Evolutionary conservation across 2,113 vertebrate genomes (phyloP).

Genomic region (Brachirus orientalis): DNA sequence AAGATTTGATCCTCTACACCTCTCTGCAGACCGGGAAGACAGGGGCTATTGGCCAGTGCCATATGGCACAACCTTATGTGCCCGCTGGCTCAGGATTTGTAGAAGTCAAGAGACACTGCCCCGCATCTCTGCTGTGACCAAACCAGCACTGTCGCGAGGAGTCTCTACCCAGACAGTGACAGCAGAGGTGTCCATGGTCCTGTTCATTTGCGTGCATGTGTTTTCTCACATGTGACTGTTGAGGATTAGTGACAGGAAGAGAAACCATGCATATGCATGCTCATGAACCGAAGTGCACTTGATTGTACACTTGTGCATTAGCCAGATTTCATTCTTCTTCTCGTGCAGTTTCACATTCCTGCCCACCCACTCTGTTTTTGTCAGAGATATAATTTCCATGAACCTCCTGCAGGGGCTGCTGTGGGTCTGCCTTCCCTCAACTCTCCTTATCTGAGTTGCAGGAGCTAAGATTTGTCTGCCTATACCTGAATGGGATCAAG

Average conservation of each 20-base stretch:
- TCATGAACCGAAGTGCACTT: background rate
- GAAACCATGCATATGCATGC: background rate
- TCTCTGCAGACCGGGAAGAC: slow-evolving; percentile 58
- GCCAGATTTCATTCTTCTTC: background rate
- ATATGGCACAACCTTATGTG: slow-evolving; percentile 73
- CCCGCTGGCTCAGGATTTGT: slow-evolving; percentile 53
- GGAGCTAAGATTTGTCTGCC: slow-evolving; percentile 53
- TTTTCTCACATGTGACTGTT: background rate
- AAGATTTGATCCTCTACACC: slow-evolving; percentile 50
- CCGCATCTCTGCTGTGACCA: slow-evolving; percentile 43
- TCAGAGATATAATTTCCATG: slow-evolving; percentile 43
- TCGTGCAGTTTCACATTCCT: background rate
- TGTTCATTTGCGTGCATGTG: background rate
- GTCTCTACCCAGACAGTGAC: background rate
- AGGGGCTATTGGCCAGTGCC: slow-evolving; percentile 45
- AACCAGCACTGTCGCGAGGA: slow-evolving; percentile 29
- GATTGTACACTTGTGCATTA: background rate
- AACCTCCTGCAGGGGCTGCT: slow-evolving; percentile 83
- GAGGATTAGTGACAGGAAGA: background rate
- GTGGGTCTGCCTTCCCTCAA: slow-evolving; percentile 72
- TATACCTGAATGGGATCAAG: slow-evolving; percentile 49
- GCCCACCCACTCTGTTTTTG: slow-evolving; percentile 2
- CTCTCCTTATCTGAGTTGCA: slow-evolving; percentile 33
- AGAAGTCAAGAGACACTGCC: slow-evolving; percentile 31
- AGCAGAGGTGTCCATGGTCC: background rate